Evolutionary conservation across 2,113 vertebrate genomes (phyloP), one percentile per base, ranked within the genome.

Genomic region (Eira barbara): DNA sequence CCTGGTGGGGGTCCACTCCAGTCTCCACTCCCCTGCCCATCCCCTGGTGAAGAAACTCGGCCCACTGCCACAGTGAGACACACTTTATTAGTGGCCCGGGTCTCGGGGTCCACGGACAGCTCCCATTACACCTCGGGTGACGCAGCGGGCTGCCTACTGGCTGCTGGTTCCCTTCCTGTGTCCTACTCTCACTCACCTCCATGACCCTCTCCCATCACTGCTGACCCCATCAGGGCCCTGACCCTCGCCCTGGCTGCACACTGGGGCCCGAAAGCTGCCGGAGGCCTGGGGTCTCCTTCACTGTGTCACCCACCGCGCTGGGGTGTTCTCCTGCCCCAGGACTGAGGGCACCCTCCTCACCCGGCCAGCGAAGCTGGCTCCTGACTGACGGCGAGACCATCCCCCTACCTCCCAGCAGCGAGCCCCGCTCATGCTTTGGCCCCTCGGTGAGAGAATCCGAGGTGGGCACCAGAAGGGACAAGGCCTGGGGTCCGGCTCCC

Each of bases 21-120:
- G 9, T 6, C 4, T 15, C 90, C 27, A 1, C n/a, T 4, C 0
- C 21, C 36, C 15, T 2, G n/a, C 84, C 78, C 15, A 0, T 14
- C 4, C 0, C 18, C 6, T 29, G 69, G 6, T 1, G 6, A 65
- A 31, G n/a, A 90, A 55, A 89, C 27, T 1, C 8, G 42, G 31
- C 0, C 27, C 45, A 0, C 7, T 0, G 2, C n/a, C 0, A 0
- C 12, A 73, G 20, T 13, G 6, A 29, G 27, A 45, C 57, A 82
- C 52, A 34, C 23, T 1, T 98, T 98, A 98, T 97, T 98, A 0
- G 83, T 52, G 47, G 34, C 87, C 92, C 39, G 82, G 59, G 57
- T 7, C 87, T 57, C 73, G 1, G 55, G 79, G 1, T 81, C 79
- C 47, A 0, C 0, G 3, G 11, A 25, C 1, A 57, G 49, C 25